Conservation (phyloP, 2,113 vertebrate species). For the Cyprinus carpio region DNA sequence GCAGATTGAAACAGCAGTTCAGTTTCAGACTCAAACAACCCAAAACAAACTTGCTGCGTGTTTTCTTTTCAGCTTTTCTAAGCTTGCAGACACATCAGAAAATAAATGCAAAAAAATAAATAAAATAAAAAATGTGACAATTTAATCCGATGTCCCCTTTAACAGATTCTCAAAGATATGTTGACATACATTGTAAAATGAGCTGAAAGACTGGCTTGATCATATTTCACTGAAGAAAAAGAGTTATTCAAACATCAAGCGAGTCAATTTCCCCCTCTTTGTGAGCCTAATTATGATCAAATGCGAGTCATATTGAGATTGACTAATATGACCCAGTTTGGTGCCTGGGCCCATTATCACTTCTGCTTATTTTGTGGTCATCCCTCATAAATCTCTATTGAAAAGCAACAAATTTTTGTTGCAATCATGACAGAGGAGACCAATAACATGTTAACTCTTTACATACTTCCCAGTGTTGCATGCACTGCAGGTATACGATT, state of each 20-base stretch:
- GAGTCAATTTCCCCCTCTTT: conserved; percentile 11
- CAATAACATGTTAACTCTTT: conserved; percentile 44
- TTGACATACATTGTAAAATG: background rate
- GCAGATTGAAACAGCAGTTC: background rate
- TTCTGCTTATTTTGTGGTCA: conserved; percentile 75
- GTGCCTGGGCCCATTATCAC: conserved; percentile 75
- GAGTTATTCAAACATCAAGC: background rate
- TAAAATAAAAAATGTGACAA: background rate
- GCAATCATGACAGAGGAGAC: conserved; percentile 29
- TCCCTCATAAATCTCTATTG: conserved; percentile 72
- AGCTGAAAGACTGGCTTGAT: background rate
- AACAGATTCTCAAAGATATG: background rate
- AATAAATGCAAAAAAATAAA: background rate
- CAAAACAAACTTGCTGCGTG: background rate
- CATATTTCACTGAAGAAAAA: background rate
- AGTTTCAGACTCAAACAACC: background rate
- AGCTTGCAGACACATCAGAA: background rate
- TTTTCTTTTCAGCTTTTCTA: background rate
- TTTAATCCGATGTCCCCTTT: background rate
- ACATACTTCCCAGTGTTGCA: background rate
- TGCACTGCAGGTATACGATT: background rate
- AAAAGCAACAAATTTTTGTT: conserved; percentile 62
- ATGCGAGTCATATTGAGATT: conserved; percentile 66
- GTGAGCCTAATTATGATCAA: conserved; percentile 43
- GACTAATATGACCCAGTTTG: conserved; percentile 76